phyloP scores from a whole-genome alignment of 2,888 invertebrate genomes.

The Chloroclystis v-ata region DNA sequence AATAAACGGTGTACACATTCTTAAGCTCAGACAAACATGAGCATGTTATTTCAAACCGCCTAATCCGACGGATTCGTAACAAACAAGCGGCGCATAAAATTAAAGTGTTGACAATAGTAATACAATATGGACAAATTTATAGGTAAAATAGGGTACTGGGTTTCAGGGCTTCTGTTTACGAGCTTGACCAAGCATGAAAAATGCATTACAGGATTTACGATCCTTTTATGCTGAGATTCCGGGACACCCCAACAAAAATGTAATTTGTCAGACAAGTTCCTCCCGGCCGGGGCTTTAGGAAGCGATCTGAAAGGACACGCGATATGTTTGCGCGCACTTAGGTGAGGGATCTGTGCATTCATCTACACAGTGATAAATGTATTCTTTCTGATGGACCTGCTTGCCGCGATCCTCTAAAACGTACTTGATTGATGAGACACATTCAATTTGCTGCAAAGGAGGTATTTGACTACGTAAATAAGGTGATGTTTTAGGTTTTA shows the following conservation, averaged over 20 bases:
- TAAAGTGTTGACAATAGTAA: conserved; percentile 11
- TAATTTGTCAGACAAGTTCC: conserved; percentile 47
- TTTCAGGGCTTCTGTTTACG: conserved; percentile 43
- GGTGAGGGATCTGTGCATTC: conserved; percentile 17
- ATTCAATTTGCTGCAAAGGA: not conserved
- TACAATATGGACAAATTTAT: conserved; percentile 27
- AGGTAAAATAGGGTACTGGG: conserved; percentile 21
- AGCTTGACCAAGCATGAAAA: conserved; percentile 57
- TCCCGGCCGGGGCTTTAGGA: conserved; percentile 31
- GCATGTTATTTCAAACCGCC: conserved; percentile 1
- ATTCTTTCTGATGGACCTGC: conserved; percentile 15
- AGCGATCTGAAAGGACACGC: conserved; percentile 37
- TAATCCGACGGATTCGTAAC: conserved; percentile 4
- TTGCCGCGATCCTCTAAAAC: not conserved
- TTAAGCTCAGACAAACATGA: conserved; percentile 2
- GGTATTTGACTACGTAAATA: not conserved
- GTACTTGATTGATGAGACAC: not conserved
- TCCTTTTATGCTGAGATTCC: conserved; percentile 50
- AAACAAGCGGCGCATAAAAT: conserved; percentile 14
- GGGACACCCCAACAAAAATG: conserved; percentile 51
- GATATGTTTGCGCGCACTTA: conserved; percentile 22
- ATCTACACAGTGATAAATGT: conserved; percentile 24
- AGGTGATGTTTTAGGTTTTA: no score
- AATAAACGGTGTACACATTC: conserved; percentile 1
- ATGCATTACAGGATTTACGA: conserved; percentile 57